Percentiles rank a stretch among this genome's conserved stretches.
phyloP scores from a whole-genome alignment of 2,113 vertebrate species.

The Upupa epops region DNA sequence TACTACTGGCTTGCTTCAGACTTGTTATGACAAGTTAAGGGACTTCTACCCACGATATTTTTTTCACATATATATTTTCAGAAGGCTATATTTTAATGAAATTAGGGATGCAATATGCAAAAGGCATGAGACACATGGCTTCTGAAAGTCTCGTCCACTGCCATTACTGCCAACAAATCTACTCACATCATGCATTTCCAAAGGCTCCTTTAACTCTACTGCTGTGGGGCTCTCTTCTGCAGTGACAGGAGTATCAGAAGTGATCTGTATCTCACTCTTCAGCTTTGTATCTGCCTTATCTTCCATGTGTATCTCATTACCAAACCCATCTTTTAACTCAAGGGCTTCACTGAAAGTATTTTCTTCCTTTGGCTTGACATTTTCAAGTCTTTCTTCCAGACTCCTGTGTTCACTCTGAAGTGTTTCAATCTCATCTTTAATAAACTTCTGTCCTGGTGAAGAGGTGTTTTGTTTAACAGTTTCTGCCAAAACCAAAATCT shows the following conservation, averaged over 20 bases:
- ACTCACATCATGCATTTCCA: slow-evolving; percentile 63
- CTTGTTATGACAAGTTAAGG: not conserved
- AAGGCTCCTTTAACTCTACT: slow-evolving; percentile 14
- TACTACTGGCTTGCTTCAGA: not conserved
- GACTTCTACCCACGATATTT: not conserved
- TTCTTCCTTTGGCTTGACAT: slow-evolving; percentile 59
- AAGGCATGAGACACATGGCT: not conserved
- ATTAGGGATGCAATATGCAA: slow-evolving; percentile 14
- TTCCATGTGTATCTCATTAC: not conserved
- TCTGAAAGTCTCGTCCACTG: not conserved
- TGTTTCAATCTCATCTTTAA: slow-evolving; percentile 71
- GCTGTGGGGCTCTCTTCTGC: not conserved
- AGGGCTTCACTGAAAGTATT: slow-evolving; percentile 37
- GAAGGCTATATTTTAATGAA: slow-evolving; percentile 36
- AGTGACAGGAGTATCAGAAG: not conserved
- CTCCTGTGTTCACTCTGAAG: slow-evolving; percentile 64
- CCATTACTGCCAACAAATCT: not conserved
- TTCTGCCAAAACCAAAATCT: slow-evolving; percentile 67
- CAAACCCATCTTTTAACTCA: slow-evolving; percentile 27
- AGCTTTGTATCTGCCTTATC: not conserved
- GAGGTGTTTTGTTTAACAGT: slow-evolving; percentile 71
- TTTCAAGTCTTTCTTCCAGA: slow-evolving; percentile 64
- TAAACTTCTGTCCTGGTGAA: slow-evolving; percentile 63
- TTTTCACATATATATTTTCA: not conserved
- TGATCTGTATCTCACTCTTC: slow-evolving; percentile 5